Conservation (phyloP, 2,888 invertebrate genomes). For the Philereme transversata region DNA sequence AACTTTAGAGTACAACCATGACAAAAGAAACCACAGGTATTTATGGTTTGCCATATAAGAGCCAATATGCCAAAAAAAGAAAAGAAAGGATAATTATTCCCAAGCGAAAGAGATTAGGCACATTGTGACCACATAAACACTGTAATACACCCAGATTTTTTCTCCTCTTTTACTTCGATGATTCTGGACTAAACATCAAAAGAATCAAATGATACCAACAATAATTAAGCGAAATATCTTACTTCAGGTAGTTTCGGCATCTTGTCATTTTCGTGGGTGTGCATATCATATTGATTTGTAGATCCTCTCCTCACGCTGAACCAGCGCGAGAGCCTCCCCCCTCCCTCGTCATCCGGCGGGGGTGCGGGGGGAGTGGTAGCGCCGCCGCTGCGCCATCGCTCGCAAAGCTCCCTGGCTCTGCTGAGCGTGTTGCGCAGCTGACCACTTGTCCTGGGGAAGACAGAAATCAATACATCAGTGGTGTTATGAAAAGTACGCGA, state of each 20-base stretch:
- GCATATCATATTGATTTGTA: constrained; percentile 91
- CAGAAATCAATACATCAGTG: constrained; percentile 11
- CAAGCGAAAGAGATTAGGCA: neutral
- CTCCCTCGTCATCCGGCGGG: constrained; percentile 85
- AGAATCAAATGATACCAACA: too few species aligned
- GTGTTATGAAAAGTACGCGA: too few species aligned
- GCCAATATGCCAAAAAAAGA: constrained; percentile 14
- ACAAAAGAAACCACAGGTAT: constrained; percentile 20
- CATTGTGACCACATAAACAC: neutral
- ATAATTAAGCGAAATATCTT: too few species aligned
- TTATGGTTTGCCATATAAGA: constrained; percentile 4
- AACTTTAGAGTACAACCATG: constrained; percentile 11
- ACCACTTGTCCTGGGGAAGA: constrained; percentile 86
- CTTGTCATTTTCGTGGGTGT: constrained; percentile 79
- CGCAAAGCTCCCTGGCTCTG: constrained; percentile 92
- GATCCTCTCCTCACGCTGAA: constrained; percentile 94
- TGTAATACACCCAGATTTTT: neutral
- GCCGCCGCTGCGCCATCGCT: constrained; percentile 88
- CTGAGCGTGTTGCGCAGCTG: constrained; percentile 91
- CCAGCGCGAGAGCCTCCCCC: constrained; percentile 93
- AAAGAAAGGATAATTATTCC: neutral
- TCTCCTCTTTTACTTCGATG: too few species aligned
- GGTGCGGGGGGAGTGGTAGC: constrained; percentile 68
- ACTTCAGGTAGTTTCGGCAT: constrained; percentile 94
- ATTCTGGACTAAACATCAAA: too few species aligned